Conservation (phyloP, 2,113 vertebrate species). For the Muntiacus reevesi region DNA sequence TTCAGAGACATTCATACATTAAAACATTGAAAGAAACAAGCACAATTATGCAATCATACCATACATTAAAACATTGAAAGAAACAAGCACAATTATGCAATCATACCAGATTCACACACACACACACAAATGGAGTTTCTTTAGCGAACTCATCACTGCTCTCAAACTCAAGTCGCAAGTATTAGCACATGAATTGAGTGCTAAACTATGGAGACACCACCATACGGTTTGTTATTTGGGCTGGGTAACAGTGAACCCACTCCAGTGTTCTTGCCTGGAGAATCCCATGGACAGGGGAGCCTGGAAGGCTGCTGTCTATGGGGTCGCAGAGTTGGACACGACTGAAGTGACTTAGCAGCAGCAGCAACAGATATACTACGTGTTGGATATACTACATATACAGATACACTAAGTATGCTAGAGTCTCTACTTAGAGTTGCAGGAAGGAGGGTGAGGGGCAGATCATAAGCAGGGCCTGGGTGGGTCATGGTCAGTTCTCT, state of each 20-base stretch:
- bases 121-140: not conserved
- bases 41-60: not conserved
- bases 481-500: not conserved
- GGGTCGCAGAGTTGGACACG: too few relatives aligned
- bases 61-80: not conserved
- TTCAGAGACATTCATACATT: not conserved
- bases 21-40: not conserved
- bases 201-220: not conserved
- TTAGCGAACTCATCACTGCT: not conserved
- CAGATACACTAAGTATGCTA: not conserved
- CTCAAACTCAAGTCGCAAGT: not conserved
- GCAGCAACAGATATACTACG: not conserved
- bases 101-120: not conserved
- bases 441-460: not conserved
- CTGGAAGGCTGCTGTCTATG: too few relatives aligned
- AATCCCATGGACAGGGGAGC: too few relatives aligned
- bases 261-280: too few relatives aligned
- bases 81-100: not conserved
- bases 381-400: not conserved
- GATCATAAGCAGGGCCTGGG: not conserved
- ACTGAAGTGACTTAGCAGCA: too few relatives aligned
- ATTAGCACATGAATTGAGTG: not conserved
- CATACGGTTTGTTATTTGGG: not conserved
- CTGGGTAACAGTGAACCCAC: not conserved
- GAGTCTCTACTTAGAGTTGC: not conserved